Evolutionary conservation across 30 jellyfish, hydroid and myxozoan species (phyloP), one percentile per base, ranked within the genome.

Genomic region (Aurelia sp.): DNA sequence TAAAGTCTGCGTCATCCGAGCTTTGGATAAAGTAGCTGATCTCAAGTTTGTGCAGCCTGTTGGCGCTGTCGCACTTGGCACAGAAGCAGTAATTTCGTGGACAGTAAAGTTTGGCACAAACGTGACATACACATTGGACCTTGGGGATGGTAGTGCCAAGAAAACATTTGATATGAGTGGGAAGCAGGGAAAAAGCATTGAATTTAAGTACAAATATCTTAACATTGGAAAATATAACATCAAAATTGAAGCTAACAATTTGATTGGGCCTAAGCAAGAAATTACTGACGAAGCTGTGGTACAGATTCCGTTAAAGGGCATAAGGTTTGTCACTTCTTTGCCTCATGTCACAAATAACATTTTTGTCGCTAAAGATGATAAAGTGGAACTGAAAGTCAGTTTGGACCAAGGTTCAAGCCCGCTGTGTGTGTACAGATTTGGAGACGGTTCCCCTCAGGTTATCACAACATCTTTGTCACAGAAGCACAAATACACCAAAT

Each of bases 131-230:
- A 44, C 74, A 2, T 59, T 96, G 24, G 90, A 86, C 71, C 60
- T 90, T 33, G 99, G 99, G 10, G 97, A 96, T 69, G 94, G 96
- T 17, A 47, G 76, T 27, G 44, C 90, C 13, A 63, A 73, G 30
- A 63, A 11, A 27, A 35, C 83, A 44, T 57, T 41, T 19, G 70
- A 59, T 20, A 50, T 74, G 63, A 61, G 66, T 60, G 87, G 74
- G 5, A 59, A 50, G 17, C 71, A 21, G 48, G 50, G 61, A n/a
- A 81, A 80, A 15, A 74, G 88, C 31, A 44, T 62, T 38, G 30
- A 61, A 15, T 48, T 90, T 15, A 35, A 52, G 19, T 83, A 88
- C 68, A 64, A 4, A 22, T 95, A 84, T 66, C 72, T 70, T 35
- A 51, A 48, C 4, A 47, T 67, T 27, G 99, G 99, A 2, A 58